Evolutionary conservation across 2,113 vertebrate species (phyloP).

Genomic region (Turnix velox): DNA sequence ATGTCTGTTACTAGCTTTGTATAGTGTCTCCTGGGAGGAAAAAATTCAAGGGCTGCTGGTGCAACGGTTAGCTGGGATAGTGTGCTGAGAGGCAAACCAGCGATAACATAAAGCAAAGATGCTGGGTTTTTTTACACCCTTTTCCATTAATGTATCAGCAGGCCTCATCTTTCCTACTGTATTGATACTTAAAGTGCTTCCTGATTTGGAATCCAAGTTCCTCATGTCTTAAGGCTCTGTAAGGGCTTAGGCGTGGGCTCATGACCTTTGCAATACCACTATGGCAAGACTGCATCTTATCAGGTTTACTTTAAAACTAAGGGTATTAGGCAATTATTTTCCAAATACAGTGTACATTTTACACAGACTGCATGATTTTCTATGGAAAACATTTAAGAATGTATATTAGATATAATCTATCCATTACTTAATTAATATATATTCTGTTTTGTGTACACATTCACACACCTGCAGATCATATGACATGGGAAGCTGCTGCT

Average conservation of each 20-base stretch:
- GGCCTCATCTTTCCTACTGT: not conserved
- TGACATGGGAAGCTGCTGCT: not conserved
- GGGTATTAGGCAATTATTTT: not conserved
- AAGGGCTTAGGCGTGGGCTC: not conserved
- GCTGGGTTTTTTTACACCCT: fast-evolving
- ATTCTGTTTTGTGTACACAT: not conserved
- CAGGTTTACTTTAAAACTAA: not conserved
- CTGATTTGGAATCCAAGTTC: not conserved
- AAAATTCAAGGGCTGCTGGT: not conserved
- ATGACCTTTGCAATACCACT: not conserved
- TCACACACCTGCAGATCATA: not conserved
- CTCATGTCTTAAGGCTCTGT: not conserved
- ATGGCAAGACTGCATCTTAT: not conserved
- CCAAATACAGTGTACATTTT: not conserved
- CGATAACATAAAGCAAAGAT: not conserved
- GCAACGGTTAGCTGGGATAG: not conserved
- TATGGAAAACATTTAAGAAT: not conserved
- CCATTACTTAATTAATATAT: not conserved
- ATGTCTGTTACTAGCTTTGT: not conserved
- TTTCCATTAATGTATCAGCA: not conserved
- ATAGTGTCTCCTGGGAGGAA: not conserved
- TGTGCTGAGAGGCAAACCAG: not conserved
- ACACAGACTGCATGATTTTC: not conserved
- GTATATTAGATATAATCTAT: not conserved
- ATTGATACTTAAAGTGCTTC: not conserved